Percentiles rank a stretch among this genome's conserved stretches.
These are phyloP conservation scores for Plectrocnemia conspersa DNA, from an alignment of 1,140 invertebrate species.

Conservation along the genomic window DNA sequence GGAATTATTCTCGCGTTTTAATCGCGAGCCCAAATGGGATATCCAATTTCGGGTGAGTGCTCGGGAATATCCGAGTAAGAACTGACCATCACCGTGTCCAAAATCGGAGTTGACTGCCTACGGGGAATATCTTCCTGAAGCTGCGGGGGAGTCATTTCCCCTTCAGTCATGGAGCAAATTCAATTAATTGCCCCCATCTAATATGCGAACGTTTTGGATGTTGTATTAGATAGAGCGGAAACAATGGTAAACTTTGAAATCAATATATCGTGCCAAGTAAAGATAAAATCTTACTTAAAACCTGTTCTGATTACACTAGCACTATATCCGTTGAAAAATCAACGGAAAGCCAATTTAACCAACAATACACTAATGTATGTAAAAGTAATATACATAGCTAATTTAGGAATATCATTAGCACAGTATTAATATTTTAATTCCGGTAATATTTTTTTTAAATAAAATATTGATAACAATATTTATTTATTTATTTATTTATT, in stretches of 20 bases:
- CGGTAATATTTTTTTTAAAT: too few relatives aligned
- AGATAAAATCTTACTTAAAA: slow-evolving; percentile 11
- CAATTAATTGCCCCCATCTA: slow-evolving; percentile 27
- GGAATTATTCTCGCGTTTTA: too few relatives aligned
- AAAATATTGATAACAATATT: too few relatives aligned
- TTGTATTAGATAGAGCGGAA: too few relatives aligned
- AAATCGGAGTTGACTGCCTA: slow-evolving; percentile 9
- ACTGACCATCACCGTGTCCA: neutral
- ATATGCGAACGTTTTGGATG: too few relatives aligned
- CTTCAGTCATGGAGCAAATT: slow-evolving; percentile 30
- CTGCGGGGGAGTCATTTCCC: neutral
- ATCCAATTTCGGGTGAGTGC: slow-evolving; percentile 17
- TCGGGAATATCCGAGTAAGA: neutral
- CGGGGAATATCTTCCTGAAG: neutral
- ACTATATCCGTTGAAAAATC: neutral
- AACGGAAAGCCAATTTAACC: neutral
- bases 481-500: too few relatives aligned
- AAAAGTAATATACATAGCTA: too few relatives aligned
- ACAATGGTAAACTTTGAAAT: too few relatives aligned
- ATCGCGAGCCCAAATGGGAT: slow-evolving; percentile 7
- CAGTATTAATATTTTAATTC: too few relatives aligned
- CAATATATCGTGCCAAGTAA: neutral
- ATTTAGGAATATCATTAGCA: too few relatives aligned
- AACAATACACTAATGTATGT: neutral
- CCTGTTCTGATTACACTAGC: slow-evolving; percentile 12